These are phyloP conservation scores for Mycteria americana DNA, from an alignment of 2,797 vertebrate genomes.

Conservation along the genomic window DNA sequence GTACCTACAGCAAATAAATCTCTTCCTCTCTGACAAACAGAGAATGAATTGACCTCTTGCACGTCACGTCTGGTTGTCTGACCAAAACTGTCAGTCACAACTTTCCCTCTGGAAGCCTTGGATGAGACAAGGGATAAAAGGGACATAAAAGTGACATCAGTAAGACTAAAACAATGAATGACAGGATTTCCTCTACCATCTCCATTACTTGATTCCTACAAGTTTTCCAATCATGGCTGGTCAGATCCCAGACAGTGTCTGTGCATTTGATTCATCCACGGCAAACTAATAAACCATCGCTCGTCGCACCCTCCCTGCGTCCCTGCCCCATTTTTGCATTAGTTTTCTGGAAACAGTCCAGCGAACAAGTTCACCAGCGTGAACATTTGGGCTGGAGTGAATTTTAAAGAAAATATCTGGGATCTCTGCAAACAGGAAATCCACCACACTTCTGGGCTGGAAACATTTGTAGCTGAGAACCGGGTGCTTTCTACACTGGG, in stretches of 20 bases:
- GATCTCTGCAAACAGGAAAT: constrained; percentile 41
- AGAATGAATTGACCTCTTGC: constrained; percentile 66
- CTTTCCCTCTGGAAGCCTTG: constrained; percentile 49
- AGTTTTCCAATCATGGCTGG: not conserved
- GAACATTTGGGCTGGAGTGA: not conserved
- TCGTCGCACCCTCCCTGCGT: not conserved
- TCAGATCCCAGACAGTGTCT: not conserved
- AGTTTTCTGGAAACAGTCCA: constrained; percentile 4
- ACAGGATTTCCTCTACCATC: constrained; percentile 62
- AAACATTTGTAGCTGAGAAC: not conserved
- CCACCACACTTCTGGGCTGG: not conserved
- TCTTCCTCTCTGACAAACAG: constrained; percentile 70
- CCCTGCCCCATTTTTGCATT: constrained; percentile 1
- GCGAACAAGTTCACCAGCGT: not conserved
- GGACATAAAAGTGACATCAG: constrained; percentile 60
- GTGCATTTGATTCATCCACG: not conserved
- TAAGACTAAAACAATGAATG: constrained; percentile 33
- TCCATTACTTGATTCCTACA: constrained; percentile 20
- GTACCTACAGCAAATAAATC: constrained; percentile 73
- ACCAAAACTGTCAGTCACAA: constrained; percentile 58
- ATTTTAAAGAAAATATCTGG: constrained; percentile 47
- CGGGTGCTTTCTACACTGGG: not conserved
- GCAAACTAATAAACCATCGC: not conserved
- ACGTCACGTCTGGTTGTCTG: constrained; percentile 55
- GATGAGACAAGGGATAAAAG: constrained; percentile 41